A percentile compares a stretch with the other conserved stretches of the same genome.
These are phyloP conservation scores for Pseudochaenichthys georgianus DNA, from an alignment of 2,797 vertebrate genomes.

Conservation along the genomic window DNA sequence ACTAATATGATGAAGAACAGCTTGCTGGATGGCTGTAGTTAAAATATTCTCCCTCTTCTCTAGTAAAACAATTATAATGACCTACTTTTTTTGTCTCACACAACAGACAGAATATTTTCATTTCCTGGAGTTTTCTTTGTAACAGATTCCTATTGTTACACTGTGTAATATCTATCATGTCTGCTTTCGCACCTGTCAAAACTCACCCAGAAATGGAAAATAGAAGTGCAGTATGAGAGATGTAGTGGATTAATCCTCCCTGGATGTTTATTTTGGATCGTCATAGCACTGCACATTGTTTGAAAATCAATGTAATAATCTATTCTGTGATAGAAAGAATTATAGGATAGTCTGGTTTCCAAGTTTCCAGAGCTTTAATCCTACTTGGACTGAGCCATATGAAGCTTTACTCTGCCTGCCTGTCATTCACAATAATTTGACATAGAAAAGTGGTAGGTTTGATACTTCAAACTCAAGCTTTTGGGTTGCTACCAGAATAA, in stretches of 20 bases:
- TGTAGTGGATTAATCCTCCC: slow-evolving; percentile 20
- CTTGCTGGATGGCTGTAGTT: background rate
- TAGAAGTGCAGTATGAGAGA: slow-evolving; percentile 18
- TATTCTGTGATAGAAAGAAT: slow-evolving; percentile 16
- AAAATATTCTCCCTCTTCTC: background rate
- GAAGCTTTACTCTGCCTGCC: background rate
- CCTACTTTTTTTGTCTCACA: background rate
- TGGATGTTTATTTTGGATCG: slow-evolving; percentile 42
- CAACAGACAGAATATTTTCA: slow-evolving; percentile 1
- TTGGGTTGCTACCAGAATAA: background rate
- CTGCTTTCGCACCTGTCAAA: slow-evolving; percentile 29
- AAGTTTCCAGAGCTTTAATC: slow-evolving; percentile 12
- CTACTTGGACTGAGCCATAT: background rate
- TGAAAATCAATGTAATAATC: slow-evolving; percentile 28
- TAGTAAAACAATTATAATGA: background rate
- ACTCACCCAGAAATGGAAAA: slow-evolving; percentile 6
- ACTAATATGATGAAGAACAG: background rate
- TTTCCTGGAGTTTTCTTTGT: slow-evolving; percentile 14
- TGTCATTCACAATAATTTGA: background rate
- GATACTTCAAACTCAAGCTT: background rate
- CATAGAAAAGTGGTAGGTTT: slow-evolving; percentile 6
- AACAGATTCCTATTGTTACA: background rate
- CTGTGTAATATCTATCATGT: slow-evolving; percentile 1
- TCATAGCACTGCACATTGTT: slow-evolving; percentile 11
- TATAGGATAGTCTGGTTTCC: background rate